Base-by-base conservation (phyloP, 2,113 vertebrate species). In the rat (Rattus norvegicus) region DNA sequence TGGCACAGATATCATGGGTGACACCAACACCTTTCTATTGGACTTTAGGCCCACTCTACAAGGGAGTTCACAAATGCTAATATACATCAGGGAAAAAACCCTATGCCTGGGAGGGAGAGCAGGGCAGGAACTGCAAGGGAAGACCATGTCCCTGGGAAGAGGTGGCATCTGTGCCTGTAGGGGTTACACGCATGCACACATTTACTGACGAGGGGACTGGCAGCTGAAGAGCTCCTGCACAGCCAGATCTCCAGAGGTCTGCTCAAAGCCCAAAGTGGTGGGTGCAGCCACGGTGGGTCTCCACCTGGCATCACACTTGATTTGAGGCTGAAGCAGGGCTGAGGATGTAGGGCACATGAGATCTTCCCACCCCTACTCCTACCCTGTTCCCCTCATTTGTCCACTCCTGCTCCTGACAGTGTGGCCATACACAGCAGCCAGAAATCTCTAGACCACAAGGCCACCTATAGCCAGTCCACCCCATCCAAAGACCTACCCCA, bases 391-490 rank as follows among this genome's bases (percentile, higher is more conserved):
- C 39, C 83, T 65, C 80, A 59, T 16, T 3, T 49, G 20, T 2
- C 59, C 11, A 26, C 36, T 61, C 59, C 69, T 54, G 67, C 63
- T 9, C 33, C 94, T 70, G 20, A 13, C 16, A 43, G 65, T 67
- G 24, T 33, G 75, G 63, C 24, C n/a, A 47, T 9, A 30, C 30
- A 67, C 28, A 33, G 65, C 54, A 33, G 36, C n/a, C 52, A 26
- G 56, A 73, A 17, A 39, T 9, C n/a, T 9, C 63, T 17, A 65
- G 70, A 72, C 77, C 0, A 16, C 87, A 54, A 11, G 65, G 14
- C 7, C 96, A 96, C 96, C 98, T 63, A 76, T 7, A n/a, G 9
- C 28, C 63, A n/a, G 33, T 19, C 20, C 39, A 1, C n/a, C 81
- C 39, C 26, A 11, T 30, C n/a, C 61, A 22, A 36, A 86, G 84